Percentiles rank a stretch among this genome's conserved stretches.
These are phyloP conservation scores for Cladopsammia gracilis DNA, from an alignment of 64 coral and sea anemone species.

Conservation along the genomic window DNA sequence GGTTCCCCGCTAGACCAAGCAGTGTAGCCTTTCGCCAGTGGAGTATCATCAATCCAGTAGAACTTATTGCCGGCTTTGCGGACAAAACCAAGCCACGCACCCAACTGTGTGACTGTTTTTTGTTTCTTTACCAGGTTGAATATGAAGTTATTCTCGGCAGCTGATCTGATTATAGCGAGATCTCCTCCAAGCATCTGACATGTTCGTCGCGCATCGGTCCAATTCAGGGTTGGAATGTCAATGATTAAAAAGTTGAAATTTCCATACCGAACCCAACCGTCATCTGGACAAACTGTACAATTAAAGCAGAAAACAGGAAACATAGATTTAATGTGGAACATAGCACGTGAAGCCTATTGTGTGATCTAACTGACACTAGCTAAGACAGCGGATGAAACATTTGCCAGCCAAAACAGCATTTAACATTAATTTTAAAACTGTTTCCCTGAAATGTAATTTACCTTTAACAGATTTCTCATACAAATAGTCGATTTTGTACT, in stretches of 20 bases:
- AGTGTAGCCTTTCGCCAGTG: background rate
- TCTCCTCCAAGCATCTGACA: constrained; percentile 28
- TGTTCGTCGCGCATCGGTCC: constrained; percentile 7
- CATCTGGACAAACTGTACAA: background rate
- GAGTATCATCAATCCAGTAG: constrained; percentile 24
- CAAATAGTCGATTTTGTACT: constrained; percentile 9
- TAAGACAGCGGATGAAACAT: no score
- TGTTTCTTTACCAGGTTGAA: constrained; percentile 1
- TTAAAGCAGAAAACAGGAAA: background rate
- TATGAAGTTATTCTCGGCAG: constrained; percentile 13
- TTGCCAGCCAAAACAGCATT: no score
- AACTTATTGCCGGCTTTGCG: constrained; percentile 5
- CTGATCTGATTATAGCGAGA: background rate
- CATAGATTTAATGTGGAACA: no score
- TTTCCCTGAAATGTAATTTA: background rate
- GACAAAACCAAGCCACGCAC: constrained; percentile 26
- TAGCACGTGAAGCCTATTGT: no score
- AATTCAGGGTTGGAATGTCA: background rate
- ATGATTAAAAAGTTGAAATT: background rate
- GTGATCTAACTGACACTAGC: no score
- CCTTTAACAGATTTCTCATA: background rate
- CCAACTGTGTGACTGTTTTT: background rate
- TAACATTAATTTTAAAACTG: no score
- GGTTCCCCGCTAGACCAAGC: background rate
- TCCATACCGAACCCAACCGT: background rate